These are phyloP conservation scores for Agrilus planipennis DNA, from an alignment of 1,140 invertebrate species.

Conservation along the genomic window DNA sequence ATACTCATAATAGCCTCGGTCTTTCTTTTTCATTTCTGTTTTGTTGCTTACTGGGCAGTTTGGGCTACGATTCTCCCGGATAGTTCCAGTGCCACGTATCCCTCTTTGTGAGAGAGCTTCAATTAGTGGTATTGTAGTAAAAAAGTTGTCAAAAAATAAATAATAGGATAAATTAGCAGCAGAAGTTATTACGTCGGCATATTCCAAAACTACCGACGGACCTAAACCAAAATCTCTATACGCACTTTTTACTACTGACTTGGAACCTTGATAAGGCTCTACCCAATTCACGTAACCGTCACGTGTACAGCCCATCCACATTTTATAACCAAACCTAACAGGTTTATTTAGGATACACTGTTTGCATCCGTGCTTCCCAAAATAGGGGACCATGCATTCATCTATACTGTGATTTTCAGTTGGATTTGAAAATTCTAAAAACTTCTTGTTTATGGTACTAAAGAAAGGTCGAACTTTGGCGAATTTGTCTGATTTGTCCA, in stretches of 20 bases:
- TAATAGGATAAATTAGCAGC: slow-evolving; percentile 2
- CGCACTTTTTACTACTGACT: slow-evolving; percentile 4
- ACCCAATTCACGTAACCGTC: slow-evolving; percentile 8
- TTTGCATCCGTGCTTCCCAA: slow-evolving; percentile 23
- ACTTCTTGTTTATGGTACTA: slow-evolving; percentile 13
- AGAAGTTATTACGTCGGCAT: slow-evolving; percentile 7
- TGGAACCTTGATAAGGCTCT: slow-evolving; percentile 11
- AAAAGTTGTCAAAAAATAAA: slow-evolving; percentile 13
- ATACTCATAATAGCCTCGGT: slow-evolving; percentile 14
- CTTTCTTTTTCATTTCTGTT: neutral
- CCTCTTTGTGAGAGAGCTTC: slow-evolving; percentile 7
- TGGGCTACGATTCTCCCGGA: slow-evolving; percentile 21
- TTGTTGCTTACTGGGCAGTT: slow-evolving; percentile 18
- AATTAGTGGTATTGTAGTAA: slow-evolving; percentile 10
- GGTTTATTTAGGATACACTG: slow-evolving; percentile 25
- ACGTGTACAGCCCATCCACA: slow-evolving; percentile 7
- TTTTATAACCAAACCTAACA: slow-evolving; percentile 19
- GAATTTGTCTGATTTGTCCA: slow-evolving; percentile 6
- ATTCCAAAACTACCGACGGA: slow-evolving; percentile 10
- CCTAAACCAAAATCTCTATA: slow-evolving; percentile 8
- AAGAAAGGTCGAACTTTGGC: slow-evolving; percentile 10
- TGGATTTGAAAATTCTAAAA: slow-evolving; percentile 13
- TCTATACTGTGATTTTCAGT: slow-evolving; percentile 16
- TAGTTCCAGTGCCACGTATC: slow-evolving; percentile 16
- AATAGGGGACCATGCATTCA: slow-evolving; percentile 25